Evolutionary conservation across 2,888 invertebrate species (phyloP).

Genomic region (Chaetogeoica ovagalla): DNA sequence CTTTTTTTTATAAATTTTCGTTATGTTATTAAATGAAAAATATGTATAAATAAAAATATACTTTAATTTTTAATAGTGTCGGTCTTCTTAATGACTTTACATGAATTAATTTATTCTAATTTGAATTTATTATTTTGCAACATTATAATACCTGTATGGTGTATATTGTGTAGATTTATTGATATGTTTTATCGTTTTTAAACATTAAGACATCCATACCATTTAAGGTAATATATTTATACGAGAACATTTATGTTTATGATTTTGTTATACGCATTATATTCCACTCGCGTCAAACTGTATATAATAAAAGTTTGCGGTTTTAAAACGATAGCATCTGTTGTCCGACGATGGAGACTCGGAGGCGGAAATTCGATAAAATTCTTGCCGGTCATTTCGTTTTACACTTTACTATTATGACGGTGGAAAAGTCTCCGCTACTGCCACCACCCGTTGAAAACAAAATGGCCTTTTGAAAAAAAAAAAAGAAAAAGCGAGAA

Average conservation of each 20-base stretch:
- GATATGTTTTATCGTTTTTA: too few relatives aligned
- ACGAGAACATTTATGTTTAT: not conserved
- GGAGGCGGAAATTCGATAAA: constrained; percentile 35
- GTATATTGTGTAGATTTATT: too few relatives aligned
- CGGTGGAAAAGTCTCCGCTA: not conserved
- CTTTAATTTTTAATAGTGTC: too few relatives aligned
- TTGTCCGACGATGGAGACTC: constrained; percentile 4
- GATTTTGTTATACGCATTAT: not conserved
- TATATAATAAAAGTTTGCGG: constrained; percentile 23
- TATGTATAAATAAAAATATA: too few relatives aligned
- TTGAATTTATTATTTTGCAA: too few relatives aligned
- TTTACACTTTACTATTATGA: constrained; percentile 26
- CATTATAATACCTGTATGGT: too few relatives aligned
- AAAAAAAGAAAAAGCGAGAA: not conserved
- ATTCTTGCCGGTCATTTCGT: constrained; percentile 2
- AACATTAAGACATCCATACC: not conserved
- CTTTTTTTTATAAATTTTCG: too few relatives aligned
- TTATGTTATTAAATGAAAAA: too few relatives aligned
- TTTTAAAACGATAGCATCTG: constrained; percentile 39
- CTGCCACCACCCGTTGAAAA: not conserved
- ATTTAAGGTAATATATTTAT: constrained; percentile 12
- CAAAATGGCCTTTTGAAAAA: constrained; percentile 23
- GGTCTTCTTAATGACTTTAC: too few relatives aligned
- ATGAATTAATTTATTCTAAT: too few relatives aligned
- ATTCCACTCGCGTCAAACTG: constrained; percentile 5